Evolutionary conservation across 2,113 vertebrate species (phyloP).

Genomic region (Phyllostomus hastatus): DNA sequence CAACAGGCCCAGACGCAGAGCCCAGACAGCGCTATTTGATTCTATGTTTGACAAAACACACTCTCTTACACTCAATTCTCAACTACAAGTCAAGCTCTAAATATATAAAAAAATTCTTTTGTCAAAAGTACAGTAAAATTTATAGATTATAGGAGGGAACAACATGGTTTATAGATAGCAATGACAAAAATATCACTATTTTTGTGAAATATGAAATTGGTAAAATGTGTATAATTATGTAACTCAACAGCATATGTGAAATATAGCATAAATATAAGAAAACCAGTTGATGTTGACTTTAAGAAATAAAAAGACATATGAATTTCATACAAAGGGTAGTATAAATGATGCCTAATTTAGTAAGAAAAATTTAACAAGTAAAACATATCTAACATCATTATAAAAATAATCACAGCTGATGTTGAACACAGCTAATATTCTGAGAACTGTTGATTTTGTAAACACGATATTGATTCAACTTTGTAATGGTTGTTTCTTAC

Average conservation of each 20-base stretch:
- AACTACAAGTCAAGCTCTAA: neutral
- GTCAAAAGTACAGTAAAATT: neutral
- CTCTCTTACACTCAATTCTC: neutral
- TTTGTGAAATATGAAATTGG: neutral
- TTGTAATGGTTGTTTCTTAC: neutral
- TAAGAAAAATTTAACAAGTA: neutral
- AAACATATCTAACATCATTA: neutral
- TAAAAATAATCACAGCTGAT: neutral
- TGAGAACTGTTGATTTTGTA: neutral
- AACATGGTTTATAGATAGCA: neutral
- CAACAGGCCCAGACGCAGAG: neutral
- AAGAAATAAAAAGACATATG: neutral
- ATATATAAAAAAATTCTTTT: neutral
- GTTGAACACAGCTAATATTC: neutral
- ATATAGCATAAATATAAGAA: neutral
- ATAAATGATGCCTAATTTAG: neutral
- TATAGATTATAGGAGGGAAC: neutral
- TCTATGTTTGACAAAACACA: neutral
- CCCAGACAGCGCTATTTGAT: neutral
- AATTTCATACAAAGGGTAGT: neutral
- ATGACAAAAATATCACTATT: neutral
- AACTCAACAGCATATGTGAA: neutral
- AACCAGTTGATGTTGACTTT: neutral
- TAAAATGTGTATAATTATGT: neutral
- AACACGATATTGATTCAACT: neutral